A percentile compares a stretch with the other conserved stretches of the same genome.
These are phyloP conservation scores for Pseudobourletiella spinata DNA, from an alignment of 1,140 invertebrate genomes.

Conservation along the genomic window DNA sequence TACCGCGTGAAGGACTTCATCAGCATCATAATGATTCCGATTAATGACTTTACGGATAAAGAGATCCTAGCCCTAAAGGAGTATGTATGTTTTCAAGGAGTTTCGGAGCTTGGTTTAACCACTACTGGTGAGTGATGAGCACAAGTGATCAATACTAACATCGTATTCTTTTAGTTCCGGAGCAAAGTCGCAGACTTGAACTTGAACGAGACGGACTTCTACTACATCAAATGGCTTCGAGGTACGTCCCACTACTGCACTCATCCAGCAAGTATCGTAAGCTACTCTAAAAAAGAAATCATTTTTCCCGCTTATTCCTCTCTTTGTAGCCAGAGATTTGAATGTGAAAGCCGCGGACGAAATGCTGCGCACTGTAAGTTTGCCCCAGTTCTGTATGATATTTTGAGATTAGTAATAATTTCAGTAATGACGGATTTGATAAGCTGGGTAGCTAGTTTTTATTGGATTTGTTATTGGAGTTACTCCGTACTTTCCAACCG, in stretches of 20 bases:
- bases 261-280: too few species aligned
- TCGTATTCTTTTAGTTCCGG: neutral
- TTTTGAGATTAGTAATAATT: neutral
- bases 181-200: neutral
- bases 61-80: neutral
- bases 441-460: neutral
- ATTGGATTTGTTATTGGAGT: neutral
- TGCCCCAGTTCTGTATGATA: neutral
- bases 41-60: neutral
- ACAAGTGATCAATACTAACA: neutral
- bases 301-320: neutral
- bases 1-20: neutral
- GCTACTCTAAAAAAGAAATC: too few species aligned
- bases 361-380: slow-evolving; percentile 8
- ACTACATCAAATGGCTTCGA: neutral
- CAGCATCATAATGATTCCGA: neutral
- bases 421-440: neutral
- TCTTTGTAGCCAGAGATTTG: slow-evolving; percentile 10
- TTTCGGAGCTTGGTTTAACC: neutral
- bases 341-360: slow-evolving; percentile 11
- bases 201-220: neutral
- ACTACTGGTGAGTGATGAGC: too few species aligned
- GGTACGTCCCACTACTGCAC: too few species aligned
- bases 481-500: neutral
- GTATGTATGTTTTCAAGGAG: neutral